phyloP scores from a whole-genome alignment of 2,797 vertebrate species.

The Synaphobranchus kaupii region DNA sequence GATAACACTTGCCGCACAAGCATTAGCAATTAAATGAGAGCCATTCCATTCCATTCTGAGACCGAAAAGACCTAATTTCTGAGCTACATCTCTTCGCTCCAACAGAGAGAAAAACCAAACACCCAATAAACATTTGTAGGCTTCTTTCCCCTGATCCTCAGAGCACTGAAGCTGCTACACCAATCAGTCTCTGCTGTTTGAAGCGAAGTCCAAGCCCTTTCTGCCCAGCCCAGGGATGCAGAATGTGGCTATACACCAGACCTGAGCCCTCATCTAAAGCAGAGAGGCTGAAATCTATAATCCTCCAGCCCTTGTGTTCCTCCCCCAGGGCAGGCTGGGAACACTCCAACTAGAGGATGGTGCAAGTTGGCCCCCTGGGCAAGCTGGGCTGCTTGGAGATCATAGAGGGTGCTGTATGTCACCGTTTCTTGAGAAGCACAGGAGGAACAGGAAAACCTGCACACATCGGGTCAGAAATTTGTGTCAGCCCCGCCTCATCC shows the following conservation, averaged over 20 bases:
- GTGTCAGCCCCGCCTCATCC: background rate
- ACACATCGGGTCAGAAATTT: background rate
- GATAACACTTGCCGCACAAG: background rate
- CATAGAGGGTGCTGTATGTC: constrained; percentile 6
- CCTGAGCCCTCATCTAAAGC: constrained; percentile 18
- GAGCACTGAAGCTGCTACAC: constrained; percentile 13
- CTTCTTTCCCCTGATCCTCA: constrained; percentile 1
- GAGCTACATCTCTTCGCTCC: background rate
- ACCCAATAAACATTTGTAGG: constrained; percentile 14
- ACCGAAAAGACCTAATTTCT: background rate
- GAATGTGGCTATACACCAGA: background rate
- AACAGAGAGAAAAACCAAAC: constrained; percentile 21
- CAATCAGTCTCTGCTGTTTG: constrained; percentile 32
- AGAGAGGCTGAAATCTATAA: constrained; percentile 18
- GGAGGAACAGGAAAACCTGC: background rate
- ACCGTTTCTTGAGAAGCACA: background rate
- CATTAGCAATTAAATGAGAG: background rate
- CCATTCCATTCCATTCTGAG: background rate
- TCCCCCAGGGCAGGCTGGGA: constrained; percentile 14
- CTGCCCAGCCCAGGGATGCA: constrained; percentile 15
- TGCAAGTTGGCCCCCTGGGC: constrained; percentile 22
- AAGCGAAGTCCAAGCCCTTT: constrained; percentile 24
- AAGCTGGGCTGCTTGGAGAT: constrained; percentile 5
- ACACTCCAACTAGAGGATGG: constrained; percentile 25
- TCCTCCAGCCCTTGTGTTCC: constrained; percentile 21